phyloP scores from a whole-genome alignment of 2,113 vertebrate genomes.

The Ciconia maguari region DNA sequence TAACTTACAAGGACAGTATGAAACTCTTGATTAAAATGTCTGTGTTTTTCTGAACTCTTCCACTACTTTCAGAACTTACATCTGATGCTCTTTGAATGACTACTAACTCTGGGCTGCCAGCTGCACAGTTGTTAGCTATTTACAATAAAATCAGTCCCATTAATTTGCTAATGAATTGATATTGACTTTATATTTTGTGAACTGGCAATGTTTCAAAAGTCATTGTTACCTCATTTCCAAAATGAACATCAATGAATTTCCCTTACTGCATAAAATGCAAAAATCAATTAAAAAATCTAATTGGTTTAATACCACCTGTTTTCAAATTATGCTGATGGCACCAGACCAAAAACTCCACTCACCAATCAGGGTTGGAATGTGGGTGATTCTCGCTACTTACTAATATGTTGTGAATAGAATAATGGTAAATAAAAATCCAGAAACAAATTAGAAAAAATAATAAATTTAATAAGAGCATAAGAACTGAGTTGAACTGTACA shows the following conservation, averaged over 20 bases:
- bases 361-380: not conserved
- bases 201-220: conserved; percentile 44
- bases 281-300: conserved; percentile 56
- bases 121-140: conserved; percentile 39
- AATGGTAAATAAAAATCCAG: not conserved
- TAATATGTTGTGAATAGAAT: not conserved
- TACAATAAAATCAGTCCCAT: conserved; percentile 47
- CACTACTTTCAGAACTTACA: not conserved
- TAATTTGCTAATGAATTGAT: conserved; percentile 68
- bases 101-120: not conserved
- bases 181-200: conserved; percentile 60
- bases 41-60: not conserved
- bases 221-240: conserved; percentile 55
- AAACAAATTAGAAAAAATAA: not conserved
- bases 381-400: not conserved
- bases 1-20: not conserved
- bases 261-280: conserved; percentile 1
- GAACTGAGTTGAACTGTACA: not conserved
- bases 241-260: conserved; percentile 37
- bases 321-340: conserved; percentile 25
- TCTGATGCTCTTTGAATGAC: not conserved
- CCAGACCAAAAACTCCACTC: not conserved
- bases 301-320: conserved; percentile 34
- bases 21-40: not conserved
- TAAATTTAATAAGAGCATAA: not conserved